Evolutionary conservation across 1,140 invertebrate genomes (phyloP).

Genomic region (Lepidurus apus): DNA sequence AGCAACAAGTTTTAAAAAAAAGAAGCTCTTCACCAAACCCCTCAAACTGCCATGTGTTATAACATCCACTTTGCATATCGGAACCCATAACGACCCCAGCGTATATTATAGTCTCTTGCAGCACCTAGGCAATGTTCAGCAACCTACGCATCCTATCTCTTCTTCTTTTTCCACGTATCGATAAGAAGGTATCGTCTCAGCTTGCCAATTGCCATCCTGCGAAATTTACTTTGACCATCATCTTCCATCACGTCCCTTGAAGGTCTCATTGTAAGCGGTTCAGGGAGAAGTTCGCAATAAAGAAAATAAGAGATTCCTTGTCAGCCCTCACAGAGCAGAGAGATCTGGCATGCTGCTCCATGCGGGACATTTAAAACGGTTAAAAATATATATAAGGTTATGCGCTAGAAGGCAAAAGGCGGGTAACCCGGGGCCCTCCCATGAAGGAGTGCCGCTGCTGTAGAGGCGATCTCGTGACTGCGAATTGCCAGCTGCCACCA

Average conservation of each 20-base stretch:
- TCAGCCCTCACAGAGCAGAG: background rate
- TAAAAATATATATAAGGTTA: conserved; percentile 8
- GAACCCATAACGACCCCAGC: background rate
- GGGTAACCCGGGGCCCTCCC: background rate
- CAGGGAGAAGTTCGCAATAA: background rate
- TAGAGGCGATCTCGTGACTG: conserved; percentile 11
- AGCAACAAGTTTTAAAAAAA: background rate
- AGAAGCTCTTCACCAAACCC: background rate
- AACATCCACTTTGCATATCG: conserved; percentile 16
- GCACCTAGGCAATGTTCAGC: background rate
- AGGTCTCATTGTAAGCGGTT: background rate
- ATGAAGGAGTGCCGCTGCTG: conserved; percentile 17
- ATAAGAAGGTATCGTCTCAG: background rate
- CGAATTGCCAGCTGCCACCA: conserved; percentile 13
- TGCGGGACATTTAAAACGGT: background rate
- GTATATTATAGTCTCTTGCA: conserved; percentile 1
- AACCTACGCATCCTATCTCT: background rate
- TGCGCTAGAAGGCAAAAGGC: conserved; percentile 17
- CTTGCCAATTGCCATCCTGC: conserved; percentile 1
- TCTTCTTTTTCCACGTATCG: background rate
- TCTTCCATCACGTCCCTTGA: background rate
- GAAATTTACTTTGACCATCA: background rate
- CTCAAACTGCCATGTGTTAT: conserved; percentile 5
- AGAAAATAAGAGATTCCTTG: conserved; percentile 8
- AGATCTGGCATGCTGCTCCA: background rate